Percentiles rank a stretch among this genome's conserved stretches.
Conservation (phyloP, 2,797 vertebrate genomes). For the Carcharodon carcharias region DNA sequence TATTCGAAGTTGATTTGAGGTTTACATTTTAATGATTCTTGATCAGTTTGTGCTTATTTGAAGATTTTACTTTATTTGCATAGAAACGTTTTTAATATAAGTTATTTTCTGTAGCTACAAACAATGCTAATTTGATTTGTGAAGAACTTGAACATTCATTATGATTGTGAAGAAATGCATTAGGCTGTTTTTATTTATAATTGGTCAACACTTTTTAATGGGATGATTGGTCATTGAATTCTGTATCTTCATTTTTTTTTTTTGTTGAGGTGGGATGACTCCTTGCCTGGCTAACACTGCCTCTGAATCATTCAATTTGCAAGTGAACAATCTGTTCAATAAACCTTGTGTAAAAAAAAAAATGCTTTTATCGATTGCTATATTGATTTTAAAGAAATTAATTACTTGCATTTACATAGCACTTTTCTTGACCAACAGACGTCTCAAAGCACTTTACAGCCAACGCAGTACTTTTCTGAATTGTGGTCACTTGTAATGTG, state of each 20-base stretch:
- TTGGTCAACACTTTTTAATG: slow-evolving; percentile 48
- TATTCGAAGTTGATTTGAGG: not conserved
- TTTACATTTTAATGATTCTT: slow-evolving; percentile 1
- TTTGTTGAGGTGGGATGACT: slow-evolving; percentile 51
- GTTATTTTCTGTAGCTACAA: slow-evolving; percentile 45
- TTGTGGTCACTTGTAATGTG: not conserved
- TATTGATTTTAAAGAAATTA: not conserved
- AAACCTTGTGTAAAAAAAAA: slow-evolving; percentile 63
- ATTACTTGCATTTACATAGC: not conserved
- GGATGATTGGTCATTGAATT: slow-evolving; percentile 48
- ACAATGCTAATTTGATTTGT: slow-evolving; percentile 55
- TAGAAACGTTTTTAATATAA: slow-evolving; percentile 44
- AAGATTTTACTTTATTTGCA: slow-evolving; percentile 23
- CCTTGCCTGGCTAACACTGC: slow-evolving; percentile 62
- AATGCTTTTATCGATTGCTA: too few species aligned
- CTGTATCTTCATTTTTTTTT: slow-evolving; percentile 58
- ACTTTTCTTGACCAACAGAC: too few species aligned
- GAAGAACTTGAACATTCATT: slow-evolving; percentile 60
- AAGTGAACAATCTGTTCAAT: slow-evolving; percentile 65
- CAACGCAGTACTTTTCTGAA: not conserved
- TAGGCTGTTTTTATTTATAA: slow-evolving; percentile 52
- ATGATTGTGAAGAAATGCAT: slow-evolving; percentile 61
- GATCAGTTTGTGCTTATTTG: not conserved
- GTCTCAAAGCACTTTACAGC: not conserved
- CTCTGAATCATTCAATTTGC: slow-evolving; percentile 66